Percentiles rank a stretch among this genome's conserved stretches.
Evolutionary conservation across 2,797 vertebrate species (phyloP).

Genomic region (Falco columbarius): DNA sequence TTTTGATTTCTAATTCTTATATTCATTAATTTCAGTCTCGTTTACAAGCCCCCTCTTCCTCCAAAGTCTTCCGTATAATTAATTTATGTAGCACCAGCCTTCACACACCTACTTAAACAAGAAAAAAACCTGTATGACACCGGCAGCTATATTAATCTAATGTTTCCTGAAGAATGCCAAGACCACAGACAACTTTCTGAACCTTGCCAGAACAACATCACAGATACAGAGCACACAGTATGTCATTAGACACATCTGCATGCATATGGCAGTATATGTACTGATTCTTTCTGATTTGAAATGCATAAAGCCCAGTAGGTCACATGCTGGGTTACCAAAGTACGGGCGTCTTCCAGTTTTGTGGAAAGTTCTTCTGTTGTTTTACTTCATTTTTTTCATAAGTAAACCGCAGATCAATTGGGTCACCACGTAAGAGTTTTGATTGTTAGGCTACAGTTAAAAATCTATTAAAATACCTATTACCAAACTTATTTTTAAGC

Average conservation of each 20-base stretch:
- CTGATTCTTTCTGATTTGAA: neutral
- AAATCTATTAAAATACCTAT: neutral
- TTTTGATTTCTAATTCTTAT: conserved; percentile 80
- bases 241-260: neutral
- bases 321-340: neutral
- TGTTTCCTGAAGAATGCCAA: conserved; percentile 62
- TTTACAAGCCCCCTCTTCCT: conserved; percentile 57
- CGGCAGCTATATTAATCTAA: conserved; percentile 55
- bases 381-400: neutral
- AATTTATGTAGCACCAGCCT: conserved; percentile 52
- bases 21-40: conserved; percentile 76
- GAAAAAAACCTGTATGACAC: neutral
- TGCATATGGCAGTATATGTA: neutral
- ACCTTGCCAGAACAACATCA: conserved; percentile 33
- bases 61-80: conserved; percentile 61
- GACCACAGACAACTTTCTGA: conserved; percentile 55
- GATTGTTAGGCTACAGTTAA: neutral
- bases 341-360: neutral
- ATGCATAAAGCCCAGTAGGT: neutral
- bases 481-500: neutral
- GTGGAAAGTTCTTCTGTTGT: conserved; percentile 3
- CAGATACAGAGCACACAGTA: neutral
- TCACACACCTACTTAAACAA: conserved; percentile 58
- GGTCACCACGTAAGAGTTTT: neutral
- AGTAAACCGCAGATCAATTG: neutral